These are phyloP conservation scores for Babylonia areolata DNA, from an alignment of 1,140 invertebrate species.

Conservation along the genomic window DNA sequence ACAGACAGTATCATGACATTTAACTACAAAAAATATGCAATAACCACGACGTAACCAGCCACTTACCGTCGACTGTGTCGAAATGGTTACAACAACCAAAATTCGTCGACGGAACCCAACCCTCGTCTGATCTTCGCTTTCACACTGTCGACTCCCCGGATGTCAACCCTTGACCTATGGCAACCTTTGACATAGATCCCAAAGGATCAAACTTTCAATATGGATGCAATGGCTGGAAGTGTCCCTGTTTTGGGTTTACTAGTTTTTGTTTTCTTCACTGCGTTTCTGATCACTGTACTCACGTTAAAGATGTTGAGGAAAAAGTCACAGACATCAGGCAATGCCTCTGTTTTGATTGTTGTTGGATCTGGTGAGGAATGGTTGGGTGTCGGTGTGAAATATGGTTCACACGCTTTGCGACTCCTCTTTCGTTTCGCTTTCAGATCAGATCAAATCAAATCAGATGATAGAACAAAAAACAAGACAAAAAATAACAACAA, in stretches of 20 bases:
- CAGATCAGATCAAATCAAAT: too few relatives aligned
- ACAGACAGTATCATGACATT: neutral
- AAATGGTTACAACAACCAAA: neutral
- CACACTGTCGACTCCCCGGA: slow-evolving; percentile 37
- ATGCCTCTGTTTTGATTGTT: slow-evolving; percentile 42
- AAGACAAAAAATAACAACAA: too few relatives aligned
- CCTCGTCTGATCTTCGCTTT: slow-evolving; percentile 25
- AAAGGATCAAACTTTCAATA: neutral
- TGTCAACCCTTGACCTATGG: slow-evolving; percentile 40
- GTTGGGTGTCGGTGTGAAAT: too few relatives aligned
- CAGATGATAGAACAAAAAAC: too few relatives aligned
- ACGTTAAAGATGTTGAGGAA: neutral
- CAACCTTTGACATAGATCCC: slow-evolving; percentile 31
- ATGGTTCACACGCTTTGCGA: too few relatives aligned
- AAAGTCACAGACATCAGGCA: neutral
- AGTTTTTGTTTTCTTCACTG: slow-evolving; percentile 6
- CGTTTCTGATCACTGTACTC: neutral
- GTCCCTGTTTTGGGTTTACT: neutral
- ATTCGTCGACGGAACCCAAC: neutral
- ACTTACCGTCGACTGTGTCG: neutral
- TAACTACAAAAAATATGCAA: neutral
- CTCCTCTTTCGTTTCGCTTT: too few relatives aligned
- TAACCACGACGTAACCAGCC: neutral
- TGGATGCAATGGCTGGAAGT: neutral
- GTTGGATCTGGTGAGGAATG: slow-evolving; percentile 45